Conservation (phyloP, 2,797 vertebrate species). For the Craterocephalus amniculus region DNA sequence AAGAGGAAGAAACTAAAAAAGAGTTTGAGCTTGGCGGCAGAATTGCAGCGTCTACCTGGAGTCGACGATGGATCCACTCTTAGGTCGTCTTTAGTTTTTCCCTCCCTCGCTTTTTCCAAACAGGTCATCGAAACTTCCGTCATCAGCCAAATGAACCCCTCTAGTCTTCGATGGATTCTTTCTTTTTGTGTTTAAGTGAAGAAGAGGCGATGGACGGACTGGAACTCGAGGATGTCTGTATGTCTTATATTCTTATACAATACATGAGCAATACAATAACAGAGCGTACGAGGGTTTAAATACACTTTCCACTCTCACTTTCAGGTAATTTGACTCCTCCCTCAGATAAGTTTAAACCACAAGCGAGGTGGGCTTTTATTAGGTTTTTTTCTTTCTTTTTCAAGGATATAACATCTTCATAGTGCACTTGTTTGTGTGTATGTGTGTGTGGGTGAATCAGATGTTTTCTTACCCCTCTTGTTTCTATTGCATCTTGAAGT, state of each 20-base stretch:
- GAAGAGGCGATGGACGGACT: constrained; percentile 13
- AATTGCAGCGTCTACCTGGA: constrained; percentile 1
- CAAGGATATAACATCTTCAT: constrained; percentile 62
- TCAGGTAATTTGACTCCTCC: constrained; percentile 78
- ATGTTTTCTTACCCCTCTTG: constrained; percentile 39
- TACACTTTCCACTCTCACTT: constrained; percentile 74
- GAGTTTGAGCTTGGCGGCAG: constrained; percentile 5
- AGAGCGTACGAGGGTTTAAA: constrained; percentile 53
- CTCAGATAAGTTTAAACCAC: constrained; percentile 36
- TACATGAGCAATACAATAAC: constrained; percentile 82
- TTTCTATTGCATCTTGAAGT: constrained; percentile 74
- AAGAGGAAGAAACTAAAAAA: background rate
- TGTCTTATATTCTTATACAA: constrained; percentile 56
- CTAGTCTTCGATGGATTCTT: background rate
- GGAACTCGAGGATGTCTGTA: constrained; percentile 20
- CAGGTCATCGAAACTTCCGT: background rate
- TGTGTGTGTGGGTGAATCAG: constrained; percentile 67
- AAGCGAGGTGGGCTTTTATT: constrained; percentile 48
- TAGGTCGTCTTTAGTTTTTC: constrained; percentile 8
- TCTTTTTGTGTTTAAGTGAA: constrained; percentile 7
- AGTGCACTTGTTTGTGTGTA: constrained; percentile 76
- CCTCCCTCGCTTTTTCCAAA: background rate
- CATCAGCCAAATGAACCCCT: constrained; percentile 27
- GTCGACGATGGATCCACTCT: background rate
- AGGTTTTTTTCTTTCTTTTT: constrained; percentile 73